Evolutionary conservation across 2,888 invertebrate species (phyloP), one percentile per base, ranked within the genome.

Genomic region (Archips crataeganus): DNA sequence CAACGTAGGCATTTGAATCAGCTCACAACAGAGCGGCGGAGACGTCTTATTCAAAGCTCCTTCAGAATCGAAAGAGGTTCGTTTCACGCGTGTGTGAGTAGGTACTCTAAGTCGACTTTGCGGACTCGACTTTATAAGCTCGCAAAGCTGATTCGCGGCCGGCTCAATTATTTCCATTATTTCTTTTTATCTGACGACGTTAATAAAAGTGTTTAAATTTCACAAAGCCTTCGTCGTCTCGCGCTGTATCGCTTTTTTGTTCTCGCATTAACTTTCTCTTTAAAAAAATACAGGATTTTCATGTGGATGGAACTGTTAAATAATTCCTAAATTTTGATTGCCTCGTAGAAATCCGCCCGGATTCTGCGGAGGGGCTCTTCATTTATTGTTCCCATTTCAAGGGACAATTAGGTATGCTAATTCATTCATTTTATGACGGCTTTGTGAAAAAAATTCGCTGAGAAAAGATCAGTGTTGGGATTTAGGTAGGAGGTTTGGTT

Each of bases 381-480:
- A 83, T 88, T 90, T 91, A 91, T 90, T 90, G 87, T 89, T 88
- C 84, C 83, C 86, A 84, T 89, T 90, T 86, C 85, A 86, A 86
- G 84, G 84, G 87, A 89, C 93, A 93, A 92, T 93, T 92, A 92
- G 86, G 88, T 90, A 93, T 93, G 92, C 89, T 92, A 92, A 93
- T 93, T 90, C 89, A 87, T 88, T 90, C 90, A 89, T 88, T 90
- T 90, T 90, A 88, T 89, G 90, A 86, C 84, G 86, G 84, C 84
- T 88, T 89, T 86, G 85, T 85, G 81, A 86, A 89, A 87, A 90
- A 85, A 84, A 74, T 66, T 73, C 78, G 81, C 77, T 81, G 82
- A 80, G 83, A 85, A 85, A 89, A 89, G 85, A 87, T 88, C 87
- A 85, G 85, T 85, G 82, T 84, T 85, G 83, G 81, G 84, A 86